Evolutionary conservation across 1,140 invertebrate genomes (phyloP), one percentile per base, ranked within the genome.

Genomic region (Heliconius nattereri): DNA sequence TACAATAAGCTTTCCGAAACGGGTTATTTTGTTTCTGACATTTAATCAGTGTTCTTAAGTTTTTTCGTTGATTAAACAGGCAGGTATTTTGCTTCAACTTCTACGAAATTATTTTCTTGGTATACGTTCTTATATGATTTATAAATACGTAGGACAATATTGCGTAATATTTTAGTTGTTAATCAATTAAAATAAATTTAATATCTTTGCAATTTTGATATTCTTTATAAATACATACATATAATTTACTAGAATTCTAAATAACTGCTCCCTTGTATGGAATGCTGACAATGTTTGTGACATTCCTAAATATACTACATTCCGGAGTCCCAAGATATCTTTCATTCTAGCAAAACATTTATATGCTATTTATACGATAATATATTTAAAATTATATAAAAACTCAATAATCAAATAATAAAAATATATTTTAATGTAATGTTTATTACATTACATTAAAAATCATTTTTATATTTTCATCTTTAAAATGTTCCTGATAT

Each of bases 11-110:
- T 72, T 72, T 72, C 19, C 29, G 71, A 72, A 72, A 37, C 16
- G 35, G 71, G 71, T 72, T 40, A 72, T 72, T 72, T 72, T 72
- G 71, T 72, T 72, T 40, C 35, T 72, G 71, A 72, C 71, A 72
- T 72, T 72, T 72, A 72, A 72, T 72, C 71, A 72, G 70, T 37
- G 35, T 19, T 40, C 71, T 37, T 72, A 72, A 37, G 19, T 40
- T 37, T 40, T 72, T 72, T 40, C 71, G 35, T 72, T 72, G 71
- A 72, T 72, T 66, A 66, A 66, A 66, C 23, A 66, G 13, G 60
- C 23, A 66, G 23, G 13, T 29, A 66, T 29, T 66, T 66, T 66
- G 26, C 60, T 26, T 66, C 20, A 26, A 66, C 23, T 66, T 66
- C n/a, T 26, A 66, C 29, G 23, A 11, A 66, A 60, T 23, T 66